These are phyloP conservation scores for Bursaphelenchus okinawaensis DNA, from an alignment of 2,888 invertebrate species.

Conservation along the genomic window DNA sequence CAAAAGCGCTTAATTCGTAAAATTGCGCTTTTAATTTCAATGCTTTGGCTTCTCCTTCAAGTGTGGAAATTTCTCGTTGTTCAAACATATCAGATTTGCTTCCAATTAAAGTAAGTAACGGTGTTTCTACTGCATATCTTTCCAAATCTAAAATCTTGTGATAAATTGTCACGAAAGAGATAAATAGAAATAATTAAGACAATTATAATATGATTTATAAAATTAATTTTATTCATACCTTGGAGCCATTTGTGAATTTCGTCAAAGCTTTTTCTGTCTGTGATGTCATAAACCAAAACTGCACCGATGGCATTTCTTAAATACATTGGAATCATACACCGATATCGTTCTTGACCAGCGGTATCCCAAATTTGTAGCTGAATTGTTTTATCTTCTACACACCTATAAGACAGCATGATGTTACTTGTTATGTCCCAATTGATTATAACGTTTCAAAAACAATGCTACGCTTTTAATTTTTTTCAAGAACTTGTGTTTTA, in stretches of 20 bases:
- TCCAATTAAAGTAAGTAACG: constrained; percentile 36
- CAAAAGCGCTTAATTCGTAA: constrained; percentile 34
- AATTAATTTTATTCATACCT: constrained; percentile 20
- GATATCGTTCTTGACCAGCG: constrained; percentile 48
- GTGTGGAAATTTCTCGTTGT: constrained; percentile 34
- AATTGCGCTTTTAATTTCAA: constrained; percentile 37
- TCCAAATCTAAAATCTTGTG: neutral
- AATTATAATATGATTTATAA: neutral
- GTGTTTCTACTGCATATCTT: constrained; percentile 24
- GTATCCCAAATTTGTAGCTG: constrained; percentile 48
- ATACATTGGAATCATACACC: constrained; percentile 54
- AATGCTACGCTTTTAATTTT: no score
- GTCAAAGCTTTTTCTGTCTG: constrained; percentile 39
- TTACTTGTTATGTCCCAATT: no score
- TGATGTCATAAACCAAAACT: constrained; percentile 47
- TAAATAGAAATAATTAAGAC: neutral
- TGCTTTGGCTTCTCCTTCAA: constrained; percentile 41
- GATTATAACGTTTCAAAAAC: no score
- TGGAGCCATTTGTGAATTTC: constrained; percentile 41
- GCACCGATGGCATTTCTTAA: constrained; percentile 46
- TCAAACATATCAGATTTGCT: constrained; percentile 38
- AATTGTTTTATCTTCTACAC: constrained; percentile 8
- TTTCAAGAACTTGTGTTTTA: no score
- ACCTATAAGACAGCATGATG: neutral
- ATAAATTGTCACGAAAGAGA: neutral